Conservation (phyloP, 2,888 invertebrate genomes). For the Rhorus exstirpatorius region DNA sequence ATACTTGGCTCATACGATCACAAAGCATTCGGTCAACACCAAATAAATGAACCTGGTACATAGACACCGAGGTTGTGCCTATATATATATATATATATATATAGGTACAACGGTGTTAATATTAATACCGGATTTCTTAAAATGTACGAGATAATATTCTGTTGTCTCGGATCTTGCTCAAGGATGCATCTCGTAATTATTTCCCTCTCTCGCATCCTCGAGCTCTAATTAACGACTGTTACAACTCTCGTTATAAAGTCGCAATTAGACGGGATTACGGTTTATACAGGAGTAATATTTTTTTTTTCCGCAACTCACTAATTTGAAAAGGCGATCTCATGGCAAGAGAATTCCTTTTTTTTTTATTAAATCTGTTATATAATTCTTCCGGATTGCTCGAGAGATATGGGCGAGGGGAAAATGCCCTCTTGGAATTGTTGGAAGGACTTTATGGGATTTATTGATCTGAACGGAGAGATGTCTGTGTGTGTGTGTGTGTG, state of each 20-base stretch:
- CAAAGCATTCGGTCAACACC: no score
- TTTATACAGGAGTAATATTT: constrained; percentile 26
- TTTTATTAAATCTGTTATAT: constrained; percentile 1
- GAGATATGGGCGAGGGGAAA: not conserved
- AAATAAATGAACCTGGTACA: no score
- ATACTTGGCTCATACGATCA: no score
- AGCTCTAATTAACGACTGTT: constrained; percentile 67
- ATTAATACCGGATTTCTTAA: no score
- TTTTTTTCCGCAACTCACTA: constrained; percentile 23
- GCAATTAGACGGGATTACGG: constrained; percentile 64
- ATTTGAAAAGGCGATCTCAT: constrained; percentile 7
- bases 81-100: no score
- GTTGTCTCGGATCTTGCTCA: constrained; percentile 67
- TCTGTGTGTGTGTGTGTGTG: not conserved
- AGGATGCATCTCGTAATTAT: constrained; percentile 71
- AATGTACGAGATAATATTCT: constrained; percentile 7
- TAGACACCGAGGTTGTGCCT: no score
- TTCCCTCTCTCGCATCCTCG: constrained; percentile 34
- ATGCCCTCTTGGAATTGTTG: constrained; percentile 26
- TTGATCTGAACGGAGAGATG: constrained; percentile 28
- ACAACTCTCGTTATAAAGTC: constrained; percentile 58
- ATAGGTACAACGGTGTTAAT: no score
- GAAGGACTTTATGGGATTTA: constrained; percentile 29
- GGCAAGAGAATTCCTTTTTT: not conserved
- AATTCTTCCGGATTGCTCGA: not conserved